Percentiles rank a stretch among this genome's conserved stretches.
phyloP scores from a whole-genome alignment of 2,888 invertebrate genomes.

The Pycnomerus fuliginosus region DNA sequence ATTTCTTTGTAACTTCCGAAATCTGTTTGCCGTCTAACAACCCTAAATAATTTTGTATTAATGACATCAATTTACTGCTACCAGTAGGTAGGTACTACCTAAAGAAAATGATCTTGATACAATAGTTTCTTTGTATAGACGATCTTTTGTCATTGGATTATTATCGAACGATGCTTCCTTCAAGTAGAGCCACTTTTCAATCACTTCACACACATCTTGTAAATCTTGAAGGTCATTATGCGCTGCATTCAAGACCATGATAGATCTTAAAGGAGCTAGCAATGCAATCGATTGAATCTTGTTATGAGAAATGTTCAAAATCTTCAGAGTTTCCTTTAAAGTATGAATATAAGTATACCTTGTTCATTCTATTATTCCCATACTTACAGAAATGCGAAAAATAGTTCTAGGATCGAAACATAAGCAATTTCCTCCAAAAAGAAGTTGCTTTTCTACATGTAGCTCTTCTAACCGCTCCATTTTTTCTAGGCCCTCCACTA shows the following conservation, averaged over 20 bases:
- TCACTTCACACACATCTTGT: constrained; percentile 56
- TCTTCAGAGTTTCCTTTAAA: constrained; percentile 58
- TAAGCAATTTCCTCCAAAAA: constrained; percentile 58
- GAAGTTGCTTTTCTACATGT: constrained; percentile 66
- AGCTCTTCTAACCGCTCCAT: constrained; percentile 63
- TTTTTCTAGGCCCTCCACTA: constrained; percentile 68
- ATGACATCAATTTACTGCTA: background rate
- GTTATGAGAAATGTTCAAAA: constrained; percentile 66
- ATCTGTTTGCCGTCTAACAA: constrained; percentile 62
- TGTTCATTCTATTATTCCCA: too few relatives aligned
- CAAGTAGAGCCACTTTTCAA: constrained; percentile 59
- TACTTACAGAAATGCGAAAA: constrained; percentile 58
- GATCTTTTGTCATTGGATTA: constrained; percentile 64
- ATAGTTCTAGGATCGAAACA: constrained; percentile 69
- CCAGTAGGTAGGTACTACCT: constrained; percentile 54
- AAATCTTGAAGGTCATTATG: constrained; percentile 61
- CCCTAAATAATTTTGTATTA: constrained; percentile 55
- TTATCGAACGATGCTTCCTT: constrained; percentile 60
- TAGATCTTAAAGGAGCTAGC: constrained; percentile 55
- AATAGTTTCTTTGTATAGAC: constrained; percentile 67
- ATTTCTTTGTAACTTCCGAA: constrained; percentile 60
- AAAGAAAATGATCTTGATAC: constrained; percentile 63
- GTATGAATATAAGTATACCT: constrained; percentile 20
- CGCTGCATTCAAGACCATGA: constrained; percentile 60
- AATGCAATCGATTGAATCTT: constrained; percentile 59